Evolutionary conservation across 2,888 invertebrate species (phyloP), one percentile per base, ranked within the genome.

Genomic region (Drosophila aldrichi): DNA sequence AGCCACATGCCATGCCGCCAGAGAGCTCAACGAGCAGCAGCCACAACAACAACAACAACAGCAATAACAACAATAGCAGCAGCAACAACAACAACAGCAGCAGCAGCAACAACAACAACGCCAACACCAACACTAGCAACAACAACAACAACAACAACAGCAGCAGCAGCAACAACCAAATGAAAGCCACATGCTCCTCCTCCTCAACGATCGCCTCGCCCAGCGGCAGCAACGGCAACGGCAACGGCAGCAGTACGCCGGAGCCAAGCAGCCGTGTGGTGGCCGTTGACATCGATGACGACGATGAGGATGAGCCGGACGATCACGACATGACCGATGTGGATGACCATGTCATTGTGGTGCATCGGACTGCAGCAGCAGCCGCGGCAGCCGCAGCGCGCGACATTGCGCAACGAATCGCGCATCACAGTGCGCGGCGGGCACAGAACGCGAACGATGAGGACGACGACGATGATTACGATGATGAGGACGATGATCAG

Each of bases 91-190:
- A 34, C 44, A 74, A 2, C 14, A 22, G 0, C 6, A 43, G 1
- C 20, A 43, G 1, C 69, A 68, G 5, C 36, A 76, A 56, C 72
- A 85, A 92, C 92, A 83, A 64, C 69, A 80, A 46, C 57, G 70
- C 5, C 86, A 82, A 4, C 86, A 81, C 22, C 22, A 22, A 25
- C 25, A 25, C 25, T 25, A 25, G 14, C 73, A 65, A 1, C 73
- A 70, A 8, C 71, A 76, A 10, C 72, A 70, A 41, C 44, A 74
- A 5, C 20, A 44, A 2, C 12, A 43, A 5, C 6, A 43, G 2
- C 69, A 68, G 6, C 36, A 76, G 59, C 72, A 85, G 92, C 92
- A 83, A 69, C 73, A 80, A 55, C 62, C 75, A 79, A 65, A 76
- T 77, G 62, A 81, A 79, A 61, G 78, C 77, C 57, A 67, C 62